phyloP scores from a whole-genome alignment of 2,113 vertebrate species.

The Sminthopsis crassicaudata region DNA sequence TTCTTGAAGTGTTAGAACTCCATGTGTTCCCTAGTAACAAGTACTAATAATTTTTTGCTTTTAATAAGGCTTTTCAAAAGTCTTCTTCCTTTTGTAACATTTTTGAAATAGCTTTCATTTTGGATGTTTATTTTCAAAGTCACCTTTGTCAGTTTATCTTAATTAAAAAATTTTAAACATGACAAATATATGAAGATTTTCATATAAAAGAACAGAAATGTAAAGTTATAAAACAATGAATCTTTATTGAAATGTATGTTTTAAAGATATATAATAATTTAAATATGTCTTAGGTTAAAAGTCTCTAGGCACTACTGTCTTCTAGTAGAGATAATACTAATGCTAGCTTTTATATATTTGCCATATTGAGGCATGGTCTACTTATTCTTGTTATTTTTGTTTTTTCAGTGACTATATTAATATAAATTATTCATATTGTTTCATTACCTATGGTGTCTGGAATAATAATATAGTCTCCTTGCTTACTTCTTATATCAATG shows the following conservation, averaged over 20 bases:
- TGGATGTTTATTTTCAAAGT: slow-evolving; percentile 43
- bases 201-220: not conserved
- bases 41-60: slow-evolving; percentile 41
- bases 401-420: not conserved
- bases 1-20: slow-evolving; percentile 17
- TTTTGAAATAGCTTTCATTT: slow-evolving; percentile 5
- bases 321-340: not conserved
- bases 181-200: not conserved
- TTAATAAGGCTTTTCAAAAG: slow-evolving; percentile 14
- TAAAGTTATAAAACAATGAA: not conserved
- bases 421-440: not conserved
- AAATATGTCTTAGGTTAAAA: not conserved
- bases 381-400: not conserved
- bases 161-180: not conserved
- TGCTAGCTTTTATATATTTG: not conserved
- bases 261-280: not conserved
- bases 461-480: not conserved
- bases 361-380: not conserved
- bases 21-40: slow-evolving; percentile 21
- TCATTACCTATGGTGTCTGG: not conserved
- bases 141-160: slow-evolving; percentile 30
- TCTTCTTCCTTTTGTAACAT: slow-evolving; percentile 19
- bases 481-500: not conserved
- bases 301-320: not conserved
- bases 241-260: not conserved